These are phyloP conservation scores for Lepeophtheirus salmonis DNA, from an alignment of 1,140 invertebrate species.

Conservation along the genomic window DNA sequence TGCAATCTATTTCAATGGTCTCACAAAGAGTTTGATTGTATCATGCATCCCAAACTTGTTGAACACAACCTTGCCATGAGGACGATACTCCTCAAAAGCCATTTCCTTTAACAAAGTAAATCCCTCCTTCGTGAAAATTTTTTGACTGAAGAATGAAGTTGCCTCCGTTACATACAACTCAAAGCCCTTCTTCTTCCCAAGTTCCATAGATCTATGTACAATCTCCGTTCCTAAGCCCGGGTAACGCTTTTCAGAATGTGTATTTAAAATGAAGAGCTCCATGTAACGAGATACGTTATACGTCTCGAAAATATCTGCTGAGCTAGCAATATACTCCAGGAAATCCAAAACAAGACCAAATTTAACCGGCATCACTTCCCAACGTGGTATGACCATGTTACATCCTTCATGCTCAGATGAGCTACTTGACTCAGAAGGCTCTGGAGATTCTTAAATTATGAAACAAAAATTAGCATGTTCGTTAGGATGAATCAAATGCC, in stretches of 20 bases:
- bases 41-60: background rate
- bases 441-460: background rate
- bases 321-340: background rate
- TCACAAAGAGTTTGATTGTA: background rate
- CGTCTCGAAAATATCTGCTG: background rate
- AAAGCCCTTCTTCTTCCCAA: background rate
- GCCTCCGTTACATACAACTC: constrained; percentile 4
- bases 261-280: constrained; percentile 1
- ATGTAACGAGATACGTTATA: background rate
- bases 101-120: background rate
- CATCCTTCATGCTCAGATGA: background rate
- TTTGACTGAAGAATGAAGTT: background rate
- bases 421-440: background rate
- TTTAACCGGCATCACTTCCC: background rate
- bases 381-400: background rate
- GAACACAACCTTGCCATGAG: background rate
- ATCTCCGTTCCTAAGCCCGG: background rate
- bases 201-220: background rate
- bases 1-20: background rate
- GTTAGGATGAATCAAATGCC: too few species aligned
- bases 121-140: background rate
- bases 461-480: too few species aligned
- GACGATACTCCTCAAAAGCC: background rate
- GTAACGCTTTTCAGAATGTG: constrained; percentile 1
- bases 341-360: background rate